A percentile compares a stretch with the other conserved stretches of the same genome.
phyloP scores from a whole-genome alignment of 2,888 invertebrate genomes.

The Mellilla xanthometata region DNA sequence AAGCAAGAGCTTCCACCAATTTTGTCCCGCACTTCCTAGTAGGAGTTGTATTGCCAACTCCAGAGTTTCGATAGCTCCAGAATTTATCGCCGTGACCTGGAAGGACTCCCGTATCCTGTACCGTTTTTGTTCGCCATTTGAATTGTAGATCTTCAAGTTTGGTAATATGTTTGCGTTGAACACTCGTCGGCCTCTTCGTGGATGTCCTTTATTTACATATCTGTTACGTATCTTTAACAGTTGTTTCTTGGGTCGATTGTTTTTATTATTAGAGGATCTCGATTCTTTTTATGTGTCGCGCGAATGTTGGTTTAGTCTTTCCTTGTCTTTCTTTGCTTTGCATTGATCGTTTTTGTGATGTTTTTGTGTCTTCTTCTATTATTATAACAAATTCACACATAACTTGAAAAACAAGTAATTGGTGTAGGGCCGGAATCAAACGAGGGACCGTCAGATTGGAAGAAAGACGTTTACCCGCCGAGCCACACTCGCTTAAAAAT shows the following conservation, averaged over 20 bases:
- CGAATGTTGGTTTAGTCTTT: constrained; percentile 24
- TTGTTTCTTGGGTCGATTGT: constrained; percentile 33
- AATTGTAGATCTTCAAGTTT: constrained; percentile 48
- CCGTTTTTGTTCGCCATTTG: constrained; percentile 48
- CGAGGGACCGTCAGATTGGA: no score
- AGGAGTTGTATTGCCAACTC: constrained; percentile 31
- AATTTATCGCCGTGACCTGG: constrained; percentile 54
- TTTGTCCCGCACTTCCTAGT: constrained; percentile 19
- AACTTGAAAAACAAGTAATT: no score
- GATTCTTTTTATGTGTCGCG: constrained; percentile 14
- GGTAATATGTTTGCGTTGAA: constrained; percentile 48
- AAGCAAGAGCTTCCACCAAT: neutral
- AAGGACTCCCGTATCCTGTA: constrained; percentile 46
- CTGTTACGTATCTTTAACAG: constrained; percentile 29
- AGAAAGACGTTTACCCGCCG: no score
- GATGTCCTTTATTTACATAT: constrained; percentile 40
- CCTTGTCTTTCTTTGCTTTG: constrained; percentile 8
- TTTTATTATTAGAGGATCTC: constrained; percentile 29
- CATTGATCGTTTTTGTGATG: constrained; percentile 9
- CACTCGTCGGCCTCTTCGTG: constrained; percentile 22
- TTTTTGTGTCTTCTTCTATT: neutral
- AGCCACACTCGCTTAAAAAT: no score
- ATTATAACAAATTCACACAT: no score
- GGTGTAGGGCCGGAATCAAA: no score
- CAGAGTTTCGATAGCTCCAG: constrained; percentile 39